A percentile compares a stretch with the other conserved stretches of the same genome.
phyloP scores from a whole-genome alignment of 2,797 vertebrate species.

The Orestias chungarensis region DNA sequence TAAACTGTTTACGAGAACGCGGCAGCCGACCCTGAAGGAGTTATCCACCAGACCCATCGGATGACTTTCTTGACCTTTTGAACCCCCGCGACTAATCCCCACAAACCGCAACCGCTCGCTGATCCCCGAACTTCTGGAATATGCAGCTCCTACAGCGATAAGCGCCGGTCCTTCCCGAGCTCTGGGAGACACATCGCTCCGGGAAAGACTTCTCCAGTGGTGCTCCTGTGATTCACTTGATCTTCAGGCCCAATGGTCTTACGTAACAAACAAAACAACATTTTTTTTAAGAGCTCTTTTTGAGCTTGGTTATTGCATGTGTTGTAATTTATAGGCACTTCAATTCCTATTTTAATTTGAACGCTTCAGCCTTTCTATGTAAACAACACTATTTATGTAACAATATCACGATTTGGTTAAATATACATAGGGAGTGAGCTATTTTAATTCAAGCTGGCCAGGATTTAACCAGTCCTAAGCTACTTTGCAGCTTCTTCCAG shows the following conservation, averaged over 20 bases:
- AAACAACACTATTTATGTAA: background rate
- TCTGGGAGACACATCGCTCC: background rate
- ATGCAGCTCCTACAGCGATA: background rate
- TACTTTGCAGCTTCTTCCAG: slow-evolving; percentile 29
- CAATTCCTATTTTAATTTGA: background rate
- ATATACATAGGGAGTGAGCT: background rate
- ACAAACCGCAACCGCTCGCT: background rate
- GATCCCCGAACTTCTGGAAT: slow-evolving; percentile 2
- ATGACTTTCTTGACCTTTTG: slow-evolving; percentile 37
- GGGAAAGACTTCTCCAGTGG: background rate
- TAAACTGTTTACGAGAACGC: slow-evolving; percentile 14
- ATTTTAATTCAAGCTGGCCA: slow-evolving; percentile 23
- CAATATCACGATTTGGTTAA: background rate
- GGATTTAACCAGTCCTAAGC: slow-evolving; percentile 26
- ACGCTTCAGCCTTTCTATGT: background rate
- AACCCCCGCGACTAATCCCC: slow-evolving; percentile 10
- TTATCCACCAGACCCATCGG: slow-evolving; percentile 19
- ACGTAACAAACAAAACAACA: background rate
- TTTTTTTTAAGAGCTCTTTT: background rate
- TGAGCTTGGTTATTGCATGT: background rate
- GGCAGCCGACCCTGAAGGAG: slow-evolving; percentile 1
- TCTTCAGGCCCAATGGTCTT: background rate
- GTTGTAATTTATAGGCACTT: background rate
- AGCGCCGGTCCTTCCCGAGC: background rate
- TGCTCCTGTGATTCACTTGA: background rate